Evolutionary conservation across 1,140 invertebrate genomes (phyloP).

Genomic region (Nomia melanderi): DNA sequence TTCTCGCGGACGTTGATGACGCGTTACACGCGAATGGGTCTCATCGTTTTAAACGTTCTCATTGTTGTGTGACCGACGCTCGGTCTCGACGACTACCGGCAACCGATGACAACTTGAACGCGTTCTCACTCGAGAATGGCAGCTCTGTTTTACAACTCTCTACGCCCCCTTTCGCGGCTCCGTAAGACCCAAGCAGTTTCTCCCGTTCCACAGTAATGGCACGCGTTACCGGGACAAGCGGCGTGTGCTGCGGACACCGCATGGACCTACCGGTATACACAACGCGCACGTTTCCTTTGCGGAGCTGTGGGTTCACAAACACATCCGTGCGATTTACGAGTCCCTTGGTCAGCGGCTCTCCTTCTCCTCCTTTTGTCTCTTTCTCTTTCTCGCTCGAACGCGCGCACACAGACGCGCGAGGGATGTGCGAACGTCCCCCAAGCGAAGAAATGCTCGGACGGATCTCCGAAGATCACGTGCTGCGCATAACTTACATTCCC

Average conservation of each 20-base stretch:
- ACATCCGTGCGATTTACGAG: constrained; percentile 18
- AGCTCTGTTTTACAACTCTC: no score
- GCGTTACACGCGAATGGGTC: constrained; percentile 3
- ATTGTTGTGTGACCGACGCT: neutral
- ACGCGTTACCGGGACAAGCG: no score
- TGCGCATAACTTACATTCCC: constrained; percentile 77
- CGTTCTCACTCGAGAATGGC: no score
- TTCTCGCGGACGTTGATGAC: neutral
- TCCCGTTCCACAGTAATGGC: neutral
- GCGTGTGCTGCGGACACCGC: neutral
- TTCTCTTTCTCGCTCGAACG: neutral
- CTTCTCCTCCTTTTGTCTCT: constrained; percentile 22
- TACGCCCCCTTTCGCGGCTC: no score
- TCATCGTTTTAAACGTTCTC: neutral
- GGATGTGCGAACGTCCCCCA: constrained; percentile 51
- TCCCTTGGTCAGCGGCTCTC: constrained; percentile 10
- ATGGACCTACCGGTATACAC: neutral
- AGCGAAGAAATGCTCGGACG: constrained; percentile 66
- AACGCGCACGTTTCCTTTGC: neutral
- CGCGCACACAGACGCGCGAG: constrained; percentile 22
- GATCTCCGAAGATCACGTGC: constrained; percentile 76
- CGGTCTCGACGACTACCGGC: neutral
- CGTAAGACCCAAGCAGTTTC: no score
- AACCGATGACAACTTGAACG: no score
- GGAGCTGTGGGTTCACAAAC: neutral